Conservation (phyloP, 2,888 invertebrate genomes). For the Epirrhoe tristata region DNA sequence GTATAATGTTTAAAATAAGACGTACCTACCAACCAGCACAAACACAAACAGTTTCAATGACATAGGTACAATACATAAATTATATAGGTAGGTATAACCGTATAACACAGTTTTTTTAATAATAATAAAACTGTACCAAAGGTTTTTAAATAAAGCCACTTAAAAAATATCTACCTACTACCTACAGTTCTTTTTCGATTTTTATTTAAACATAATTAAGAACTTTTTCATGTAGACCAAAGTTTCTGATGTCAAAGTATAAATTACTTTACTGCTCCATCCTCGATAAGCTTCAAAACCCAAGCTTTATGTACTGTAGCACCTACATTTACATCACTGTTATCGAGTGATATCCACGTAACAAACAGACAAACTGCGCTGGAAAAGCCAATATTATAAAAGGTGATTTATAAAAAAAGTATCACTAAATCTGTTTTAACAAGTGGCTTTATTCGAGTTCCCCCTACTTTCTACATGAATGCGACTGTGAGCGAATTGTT, state of each 20-base stretch:
- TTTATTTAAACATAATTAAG: no score
- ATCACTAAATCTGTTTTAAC: background rate
- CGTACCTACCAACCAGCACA: no score
- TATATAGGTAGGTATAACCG: no score
- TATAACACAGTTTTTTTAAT: no score
- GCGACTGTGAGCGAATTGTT: constrained; percentile 37
- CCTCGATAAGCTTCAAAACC: constrained; percentile 32
- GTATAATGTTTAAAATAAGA: background rate
- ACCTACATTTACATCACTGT: constrained; percentile 33
- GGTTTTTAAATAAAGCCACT: no score
- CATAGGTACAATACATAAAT: no score
- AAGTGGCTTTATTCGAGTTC: background rate
- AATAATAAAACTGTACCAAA: no score
- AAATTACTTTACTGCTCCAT: constrained; percentile 13
- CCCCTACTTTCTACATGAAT: constrained; percentile 14
- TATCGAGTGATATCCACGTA: background rate
- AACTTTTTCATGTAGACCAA: background rate
- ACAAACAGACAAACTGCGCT: constrained; percentile 13
- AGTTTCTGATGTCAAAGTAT: background rate
- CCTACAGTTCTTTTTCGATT: no score
- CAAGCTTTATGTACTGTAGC: constrained; percentile 19
- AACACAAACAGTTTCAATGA: no score
- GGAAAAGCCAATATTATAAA: background rate
- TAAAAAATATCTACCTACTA: no score
- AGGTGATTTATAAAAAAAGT: background rate